Percentiles rank a stretch among this genome's conserved stretches.
Evolutionary conservation across 23 tunicate genomes (phyloP).

Genomic region (Ciona savignyi): DNA sequence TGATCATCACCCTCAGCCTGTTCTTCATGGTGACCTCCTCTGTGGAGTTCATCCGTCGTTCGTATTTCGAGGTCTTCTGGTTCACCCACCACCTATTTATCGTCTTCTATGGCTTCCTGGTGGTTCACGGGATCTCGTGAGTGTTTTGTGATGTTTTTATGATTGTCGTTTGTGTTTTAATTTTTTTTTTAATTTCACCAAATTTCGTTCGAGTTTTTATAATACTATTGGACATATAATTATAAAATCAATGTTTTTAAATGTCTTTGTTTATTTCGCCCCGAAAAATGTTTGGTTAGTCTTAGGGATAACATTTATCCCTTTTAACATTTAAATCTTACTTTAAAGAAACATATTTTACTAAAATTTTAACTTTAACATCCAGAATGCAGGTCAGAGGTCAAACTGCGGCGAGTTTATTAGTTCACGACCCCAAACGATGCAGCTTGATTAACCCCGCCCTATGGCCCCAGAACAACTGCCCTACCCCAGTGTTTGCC

Average conservation of each 20-base stretch:
- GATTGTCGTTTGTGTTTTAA: too few relatives aligned
- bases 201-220: neutral
- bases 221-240: too few relatives aligned
- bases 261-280: neutral
- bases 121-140: conserved; percentile 65
- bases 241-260: too few relatives aligned
- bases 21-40: conserved; percentile 92
- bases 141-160: too few relatives aligned
- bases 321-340: neutral
- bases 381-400: conserved; percentile 67
- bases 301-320: neutral
- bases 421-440: conserved; percentile 22
- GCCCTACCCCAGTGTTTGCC: conserved; percentile 68
- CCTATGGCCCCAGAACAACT: conserved; percentile 26
- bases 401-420: conserved; percentile 32
- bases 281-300: neutral
- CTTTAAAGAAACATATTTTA: neutral
- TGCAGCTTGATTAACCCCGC: conserved; percentile 25
- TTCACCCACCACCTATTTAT: conserved; percentile 90
- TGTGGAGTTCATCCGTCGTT: conserved; percentile 80
- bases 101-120: conserved; percentile 74
- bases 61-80: conserved; percentile 98
- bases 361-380: neutral
- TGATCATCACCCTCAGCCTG: conserved; percentile 62
- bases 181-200: neutral